Conservation (phyloP, 2,113 vertebrate species). For the Zootoca vivipara region DNA sequence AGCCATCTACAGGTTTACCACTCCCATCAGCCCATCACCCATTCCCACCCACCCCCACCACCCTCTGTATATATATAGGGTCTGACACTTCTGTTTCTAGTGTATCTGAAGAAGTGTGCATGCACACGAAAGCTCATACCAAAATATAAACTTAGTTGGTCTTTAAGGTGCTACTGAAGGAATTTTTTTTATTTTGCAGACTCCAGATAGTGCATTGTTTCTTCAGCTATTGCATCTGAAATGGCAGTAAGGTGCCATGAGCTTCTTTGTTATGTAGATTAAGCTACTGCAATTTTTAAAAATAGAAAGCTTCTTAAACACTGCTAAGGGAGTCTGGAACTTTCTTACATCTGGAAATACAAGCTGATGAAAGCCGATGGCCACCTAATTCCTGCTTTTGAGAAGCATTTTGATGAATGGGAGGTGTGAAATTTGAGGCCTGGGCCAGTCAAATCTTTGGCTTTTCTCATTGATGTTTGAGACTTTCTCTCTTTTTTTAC, state of each 20-base stretch:
- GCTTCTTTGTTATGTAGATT: not conserved
- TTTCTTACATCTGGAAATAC: not conserved
- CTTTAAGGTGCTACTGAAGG: too few relatives aligned
- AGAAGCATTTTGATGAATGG: not conserved
- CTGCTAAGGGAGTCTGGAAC: not conserved
- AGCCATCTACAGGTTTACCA: too few relatives aligned
- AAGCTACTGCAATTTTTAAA: not conserved
- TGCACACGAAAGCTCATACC: too few relatives aligned
- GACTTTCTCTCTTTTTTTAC: not conserved
- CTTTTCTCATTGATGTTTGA: not conserved
- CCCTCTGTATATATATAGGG: too few relatives aligned
- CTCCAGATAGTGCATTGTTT: not conserved
- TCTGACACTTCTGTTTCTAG: too few relatives aligned
- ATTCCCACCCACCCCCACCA: too few relatives aligned
- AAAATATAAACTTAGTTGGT: too few relatives aligned
- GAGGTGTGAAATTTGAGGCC: not conserved
- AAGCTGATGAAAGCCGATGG: not conserved
- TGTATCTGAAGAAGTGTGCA: too few relatives aligned
- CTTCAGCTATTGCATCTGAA: not conserved
- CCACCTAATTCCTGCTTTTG: not conserved
- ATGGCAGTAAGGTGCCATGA: too few relatives aligned
- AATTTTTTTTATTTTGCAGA: too few relatives aligned
- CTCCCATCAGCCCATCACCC: too few relatives aligned
- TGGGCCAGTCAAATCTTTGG: not conserved
- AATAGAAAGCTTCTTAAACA: not conserved